Evolutionary conservation across 2,888 invertebrate genomes (phyloP).

Genomic region (Stictocephala bisonia): DNA sequence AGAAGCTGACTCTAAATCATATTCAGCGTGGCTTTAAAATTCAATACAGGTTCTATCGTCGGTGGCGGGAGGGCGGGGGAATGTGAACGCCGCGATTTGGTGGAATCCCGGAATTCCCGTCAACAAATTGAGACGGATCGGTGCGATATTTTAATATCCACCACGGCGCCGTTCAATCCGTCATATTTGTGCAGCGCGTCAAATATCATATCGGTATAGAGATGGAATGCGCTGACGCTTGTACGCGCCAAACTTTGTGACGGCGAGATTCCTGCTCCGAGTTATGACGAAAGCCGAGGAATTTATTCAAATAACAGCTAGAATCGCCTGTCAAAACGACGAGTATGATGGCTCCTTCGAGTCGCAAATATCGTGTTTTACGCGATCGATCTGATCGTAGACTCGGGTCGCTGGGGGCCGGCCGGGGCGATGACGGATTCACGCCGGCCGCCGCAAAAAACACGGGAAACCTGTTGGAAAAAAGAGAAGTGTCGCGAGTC

Average conservation of each 20-base stretch:
- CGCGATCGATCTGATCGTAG: background rate
- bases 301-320: constrained; percentile 24
- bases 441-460: too few relatives aligned
- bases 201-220: too few relatives aligned
- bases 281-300: constrained; percentile 25
- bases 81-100: constrained; percentile 14
- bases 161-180: background rate
- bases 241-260: too few relatives aligned
- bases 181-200: constrained; percentile 2
- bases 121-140: constrained; percentile 28
- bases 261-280: too few relatives aligned
- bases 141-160: constrained; percentile 10
- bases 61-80: constrained; percentile 1
- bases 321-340: constrained; percentile 8
- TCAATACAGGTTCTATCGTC: constrained; percentile 1
- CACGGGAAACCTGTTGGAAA: too few relatives aligned
- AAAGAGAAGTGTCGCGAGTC: background rate
- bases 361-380: constrained; percentile 22
- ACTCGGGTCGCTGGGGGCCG: too few relatives aligned
- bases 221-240: too few relatives aligned
- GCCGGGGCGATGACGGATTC: too few relatives aligned
- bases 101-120: background rate
- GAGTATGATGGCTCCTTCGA: constrained; percentile 2
- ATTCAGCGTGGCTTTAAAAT: constrained; percentile 7
- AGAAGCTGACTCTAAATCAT: too few relatives aligned